Base-by-base conservation (phyloP, 53 echinoderm and acorn worm species). In the Astropecten irregularis region DNA sequence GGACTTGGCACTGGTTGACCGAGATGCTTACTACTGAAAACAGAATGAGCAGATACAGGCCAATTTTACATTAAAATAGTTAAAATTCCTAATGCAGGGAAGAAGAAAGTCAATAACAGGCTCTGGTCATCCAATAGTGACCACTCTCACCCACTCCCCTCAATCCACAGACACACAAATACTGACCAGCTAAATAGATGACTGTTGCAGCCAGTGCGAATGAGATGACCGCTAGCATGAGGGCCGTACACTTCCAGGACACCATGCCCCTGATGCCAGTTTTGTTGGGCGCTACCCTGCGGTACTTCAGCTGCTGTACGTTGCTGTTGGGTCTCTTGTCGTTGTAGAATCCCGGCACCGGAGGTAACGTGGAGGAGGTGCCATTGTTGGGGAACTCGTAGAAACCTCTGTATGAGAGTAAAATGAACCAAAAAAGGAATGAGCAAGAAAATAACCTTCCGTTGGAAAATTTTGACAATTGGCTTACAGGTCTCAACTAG, bases 231-330 rank as follows among this genome's bases (percentile, higher is more conserved):
- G 88, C 82, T 51, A 99, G 69, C 9, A 94, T 66, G 35, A 99
- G 89, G 7, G 94, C 99, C 34, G 92, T 55, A 71, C 99, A 99
- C 16, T 94, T 90, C 99, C 99, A 99, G 3, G 95, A 91, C 47
- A 88, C 84, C 40, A 74, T 71, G 66, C 89, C 93, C 57, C 89
- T 93, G 38, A 86, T 54, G 23, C 82, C 76, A 46, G 89, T 70
- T 34, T 92, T 86, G 31, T 82, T 65, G 51, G 69, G 73, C 32
- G 73, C 55, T 30, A 92, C 83, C 27, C 85, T 57, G 9, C 86
- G 82, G 83, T 89, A 92, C 46, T 89, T 89, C 68, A 86, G 86
- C 21, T 82, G 89, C 9, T 86, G 66, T 10, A 29, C 53, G 39
- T 68, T 88, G 58, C 59, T 42, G 65, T 71, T 71, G 15, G 81